Conservation (phyloP, 2,888 invertebrate species). For the Drosophila birchii region DNA sequence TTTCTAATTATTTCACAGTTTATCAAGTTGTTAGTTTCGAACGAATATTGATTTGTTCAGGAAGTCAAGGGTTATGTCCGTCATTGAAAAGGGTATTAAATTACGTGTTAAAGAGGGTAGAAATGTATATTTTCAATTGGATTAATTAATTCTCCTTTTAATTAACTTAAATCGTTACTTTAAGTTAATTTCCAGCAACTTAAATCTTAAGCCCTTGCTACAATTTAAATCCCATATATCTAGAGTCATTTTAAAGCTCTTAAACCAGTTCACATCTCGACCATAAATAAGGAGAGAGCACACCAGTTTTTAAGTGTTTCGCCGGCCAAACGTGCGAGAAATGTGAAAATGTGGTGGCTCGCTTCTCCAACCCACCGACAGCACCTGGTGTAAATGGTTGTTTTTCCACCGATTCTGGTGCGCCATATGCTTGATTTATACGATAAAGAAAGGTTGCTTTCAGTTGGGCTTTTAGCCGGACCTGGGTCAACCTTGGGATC, state of each 20-base stretch:
- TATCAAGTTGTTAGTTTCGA: slow-evolving; percentile 8
- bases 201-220: neutral
- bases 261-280: slow-evolving; percentile 61
- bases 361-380: slow-evolving; percentile 25
- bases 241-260: slow-evolving; percentile 36
- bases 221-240: slow-evolving; percentile 1
- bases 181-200: slow-evolving; percentile 2
- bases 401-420: slow-evolving; percentile 1
- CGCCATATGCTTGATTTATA: slow-evolving; percentile 63
- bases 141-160: too few species aligned
- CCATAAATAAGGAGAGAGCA: slow-evolving; percentile 60
- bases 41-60: slow-evolving; percentile 26
- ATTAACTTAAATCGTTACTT: neutral
- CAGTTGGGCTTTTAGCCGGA: neutral
- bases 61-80: neutral
- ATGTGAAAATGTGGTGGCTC: slow-evolving; percentile 37
- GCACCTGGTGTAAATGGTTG: slow-evolving; percentile 63
- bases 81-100: neutral
- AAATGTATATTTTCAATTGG: neutral
- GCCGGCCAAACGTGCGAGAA: slow-evolving; percentile 60
- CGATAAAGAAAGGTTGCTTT: slow-evolving; percentile 19
- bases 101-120: neutral
- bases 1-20: slow-evolving; percentile 23
- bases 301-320: slow-evolving; percentile 43
- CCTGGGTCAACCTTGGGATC: slow-evolving; percentile 31